Conservation (phyloP, 1,140 invertebrate genomes). For the Papilio xuthus region DNA sequence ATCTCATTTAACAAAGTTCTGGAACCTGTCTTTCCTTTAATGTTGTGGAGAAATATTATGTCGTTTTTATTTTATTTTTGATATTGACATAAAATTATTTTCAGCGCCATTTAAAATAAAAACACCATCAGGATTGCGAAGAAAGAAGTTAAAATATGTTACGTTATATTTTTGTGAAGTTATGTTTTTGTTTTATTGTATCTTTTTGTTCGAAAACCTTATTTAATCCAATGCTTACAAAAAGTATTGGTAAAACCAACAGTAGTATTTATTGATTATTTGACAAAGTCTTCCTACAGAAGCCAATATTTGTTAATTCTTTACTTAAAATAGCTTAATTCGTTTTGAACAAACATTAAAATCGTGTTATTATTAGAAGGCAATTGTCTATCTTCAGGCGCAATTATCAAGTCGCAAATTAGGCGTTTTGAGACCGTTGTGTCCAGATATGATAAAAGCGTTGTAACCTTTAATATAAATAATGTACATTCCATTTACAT, state of each 20-base stretch:
- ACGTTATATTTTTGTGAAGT: background rate
- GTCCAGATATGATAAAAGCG: no score
- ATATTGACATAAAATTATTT: background rate
- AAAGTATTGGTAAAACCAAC: background rate
- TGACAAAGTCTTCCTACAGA: background rate
- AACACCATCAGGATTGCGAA: background rate
- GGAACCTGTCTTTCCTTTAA: no score
- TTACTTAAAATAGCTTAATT: background rate
- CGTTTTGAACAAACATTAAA: background rate
- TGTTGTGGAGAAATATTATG: no score
- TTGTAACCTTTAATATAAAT: no score
- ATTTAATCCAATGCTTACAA: no score
- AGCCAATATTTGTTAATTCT: background rate
- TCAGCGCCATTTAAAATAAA: background rate
- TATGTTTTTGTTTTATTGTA: background rate
- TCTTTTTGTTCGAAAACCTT: background rate
- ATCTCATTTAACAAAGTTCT: no score
- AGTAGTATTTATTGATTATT: background rate
- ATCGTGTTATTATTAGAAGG: background rate
- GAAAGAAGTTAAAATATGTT: slow-evolving; percentile 5
- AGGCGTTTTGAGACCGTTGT: no score
- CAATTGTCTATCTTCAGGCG: no score
- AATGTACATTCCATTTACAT: background rate
- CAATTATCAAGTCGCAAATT: no score
- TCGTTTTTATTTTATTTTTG: no score